Percentiles rank a stretch among this genome's conserved stretches.
Conservation (phyloP, 2,888 invertebrate species). For the Drosophila kambysellisi region DNA sequence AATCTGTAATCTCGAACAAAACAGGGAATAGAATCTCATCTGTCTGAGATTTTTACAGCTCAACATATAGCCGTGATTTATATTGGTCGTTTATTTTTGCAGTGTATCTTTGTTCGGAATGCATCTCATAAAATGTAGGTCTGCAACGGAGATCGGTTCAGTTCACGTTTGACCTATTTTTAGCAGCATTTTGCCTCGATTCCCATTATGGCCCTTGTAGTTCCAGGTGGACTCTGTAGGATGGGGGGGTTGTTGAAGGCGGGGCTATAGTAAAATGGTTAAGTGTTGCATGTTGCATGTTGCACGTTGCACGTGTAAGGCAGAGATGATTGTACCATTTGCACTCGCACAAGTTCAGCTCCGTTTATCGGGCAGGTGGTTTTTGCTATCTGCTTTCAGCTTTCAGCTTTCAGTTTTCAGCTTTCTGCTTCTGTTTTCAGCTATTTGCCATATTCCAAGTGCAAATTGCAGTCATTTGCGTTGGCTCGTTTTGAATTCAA, state of each 20-base stretch:
- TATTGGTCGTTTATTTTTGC: neutral
- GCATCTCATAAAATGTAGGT: neutral
- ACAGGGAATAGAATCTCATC: too few species aligned
- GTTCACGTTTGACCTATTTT: slow-evolving; percentile 47
- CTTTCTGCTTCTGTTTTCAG: neutral
- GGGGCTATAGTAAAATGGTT: slow-evolving; percentile 21
- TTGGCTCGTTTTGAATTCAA: slow-evolving; percentile 19
- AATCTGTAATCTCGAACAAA: neutral
- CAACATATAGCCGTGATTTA: neutral
- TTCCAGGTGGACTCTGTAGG: too few species aligned
- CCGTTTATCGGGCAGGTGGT: slow-evolving; percentile 17
- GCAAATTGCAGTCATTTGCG: slow-evolving; percentile 47
- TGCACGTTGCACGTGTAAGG: neutral
- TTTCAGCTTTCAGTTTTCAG: neutral
- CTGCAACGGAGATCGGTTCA: slow-evolving; percentile 43
- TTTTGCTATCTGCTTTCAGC: slow-evolving; percentile 8
- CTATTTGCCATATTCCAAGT: slow-evolving; percentile 4
- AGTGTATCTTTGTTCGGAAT: neutral
- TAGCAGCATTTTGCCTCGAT: slow-evolving; percentile 17
- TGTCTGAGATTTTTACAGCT: neutral
- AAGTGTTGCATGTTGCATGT: slow-evolving; percentile 29
- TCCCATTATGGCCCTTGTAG: slow-evolving; percentile 26
- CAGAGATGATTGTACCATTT: neutral
- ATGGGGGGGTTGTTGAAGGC: neutral
- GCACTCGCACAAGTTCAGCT: neutral